Evolutionary conservation across 2,797 vertebrate species (phyloP), one percentile per base, ranked within the genome.

Genomic region (Acipenser transmontanus): DNA sequence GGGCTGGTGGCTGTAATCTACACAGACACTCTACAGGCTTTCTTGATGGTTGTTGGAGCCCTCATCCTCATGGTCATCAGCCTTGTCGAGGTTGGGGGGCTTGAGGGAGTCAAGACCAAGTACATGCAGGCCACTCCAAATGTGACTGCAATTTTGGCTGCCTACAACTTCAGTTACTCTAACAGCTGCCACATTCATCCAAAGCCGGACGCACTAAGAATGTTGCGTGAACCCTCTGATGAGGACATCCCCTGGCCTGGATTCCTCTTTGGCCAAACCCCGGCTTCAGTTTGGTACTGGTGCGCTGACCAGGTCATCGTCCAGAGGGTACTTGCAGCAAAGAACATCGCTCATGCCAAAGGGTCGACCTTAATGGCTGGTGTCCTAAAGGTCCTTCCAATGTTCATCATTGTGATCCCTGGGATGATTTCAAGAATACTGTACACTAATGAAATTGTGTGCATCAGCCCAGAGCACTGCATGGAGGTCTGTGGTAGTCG

Each of bases 281-380:
- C 97, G 20, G 94, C 97, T 47, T 99, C 97, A 0, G 94, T 99
- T 52, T 99, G 97, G 97, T 99, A 99, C 81, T 99, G 97, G 97
- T 99, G 97, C 78, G 94, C 97, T 0, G 97, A 99, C 84, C 97
- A 99, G 78, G 97, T 99, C 74, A 99, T 99, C 11, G 97, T 99
- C 63, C 97, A 99, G 83, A 89, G 97, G 75, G 97, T 99, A 2
- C 84, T 99, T 47, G 94, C 97, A 0, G 97, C 97, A 62, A 99
- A 98, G 83, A 99, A 98, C 84, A 90, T 99, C 49, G 91, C 83
- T 69, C 95, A 99, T 5, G 97, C 96, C 59, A 99, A 98, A 77
- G 90, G 95, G 74, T 85, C 97, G 7, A 99, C 97, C 2, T 91
- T 99, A 52, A 97, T 99, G 96, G 97, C 97, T 59, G 97, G 97